These are phyloP conservation scores for Muntiacus reevesi DNA, from an alignment of 2,113 vertebrate genomes.

Conservation along the genomic window DNA sequence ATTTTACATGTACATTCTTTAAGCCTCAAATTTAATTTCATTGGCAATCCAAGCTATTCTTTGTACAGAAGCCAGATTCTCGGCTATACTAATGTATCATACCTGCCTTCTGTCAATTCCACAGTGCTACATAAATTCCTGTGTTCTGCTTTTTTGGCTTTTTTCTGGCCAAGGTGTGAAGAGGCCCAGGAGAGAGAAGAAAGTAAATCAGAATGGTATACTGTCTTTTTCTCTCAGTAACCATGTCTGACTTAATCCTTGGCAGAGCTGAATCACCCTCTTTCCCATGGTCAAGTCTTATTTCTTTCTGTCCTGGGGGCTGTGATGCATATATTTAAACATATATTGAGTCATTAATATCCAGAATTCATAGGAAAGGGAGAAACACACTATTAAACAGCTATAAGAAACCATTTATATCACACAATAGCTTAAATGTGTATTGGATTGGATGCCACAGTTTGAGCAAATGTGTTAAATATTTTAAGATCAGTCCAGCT, in stretches of 20 bases:
- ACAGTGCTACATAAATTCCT: conserved; percentile 73
- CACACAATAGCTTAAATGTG: not conserved
- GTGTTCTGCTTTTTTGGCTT: conserved; percentile 48
- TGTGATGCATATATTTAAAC: conserved; percentile 21
- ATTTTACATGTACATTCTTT: conserved; percentile 53
- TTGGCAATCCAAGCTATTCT: conserved; percentile 72
- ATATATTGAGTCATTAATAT: conserved; percentile 55
- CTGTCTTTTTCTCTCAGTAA: conserved; percentile 50
- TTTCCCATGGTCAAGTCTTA: conserved; percentile 49
- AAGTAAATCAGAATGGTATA: conserved; percentile 63
- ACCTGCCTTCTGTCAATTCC: conserved; percentile 68
- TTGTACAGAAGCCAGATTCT: conserved; percentile 63
- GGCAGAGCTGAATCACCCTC: conserved; percentile 19
- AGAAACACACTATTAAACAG: conserved; percentile 51
- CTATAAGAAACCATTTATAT: conserved; percentile 33
- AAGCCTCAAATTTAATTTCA: conserved; percentile 78
- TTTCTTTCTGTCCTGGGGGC: conserved; percentile 45
- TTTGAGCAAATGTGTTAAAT: not conserved
- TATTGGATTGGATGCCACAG: not conserved
- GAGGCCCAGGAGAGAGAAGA: conserved; percentile 47
- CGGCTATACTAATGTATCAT: conserved; percentile 72
- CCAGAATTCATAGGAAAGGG: conserved; percentile 51
- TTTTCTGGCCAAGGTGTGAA: conserved; percentile 75
- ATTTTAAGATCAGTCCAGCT: not conserved
- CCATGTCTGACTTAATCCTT: conserved; percentile 62